Percentiles rank a stretch among this genome's conserved stretches.
These are phyloP conservation scores for Cataglyphis livida DNA, from an alignment of 2,888 invertebrate species.

Conservation along the genomic window DNA sequence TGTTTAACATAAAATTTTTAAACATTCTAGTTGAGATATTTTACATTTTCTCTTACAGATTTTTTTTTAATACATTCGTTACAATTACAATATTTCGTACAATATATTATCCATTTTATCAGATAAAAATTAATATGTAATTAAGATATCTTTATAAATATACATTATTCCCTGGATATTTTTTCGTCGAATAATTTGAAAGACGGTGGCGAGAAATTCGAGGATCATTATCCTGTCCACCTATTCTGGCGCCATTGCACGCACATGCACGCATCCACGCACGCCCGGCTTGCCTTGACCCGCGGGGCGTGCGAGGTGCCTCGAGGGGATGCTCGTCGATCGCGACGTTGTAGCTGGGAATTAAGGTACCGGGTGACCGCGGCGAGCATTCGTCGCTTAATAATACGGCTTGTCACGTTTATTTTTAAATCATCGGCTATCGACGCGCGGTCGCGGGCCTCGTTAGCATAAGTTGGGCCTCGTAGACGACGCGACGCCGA, in stretches of 20 bases:
- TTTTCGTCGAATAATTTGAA: neutral
- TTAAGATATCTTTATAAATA: neutral
- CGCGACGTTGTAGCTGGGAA: slow-evolving; percentile 69
- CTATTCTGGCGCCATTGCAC: slow-evolving; percentile 69
- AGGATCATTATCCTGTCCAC: slow-evolving; percentile 49
- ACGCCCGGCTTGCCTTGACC: slow-evolving; percentile 80
- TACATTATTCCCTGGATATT: neutral
- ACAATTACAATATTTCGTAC: neutral
- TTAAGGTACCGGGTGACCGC: slow-evolving; percentile 77
- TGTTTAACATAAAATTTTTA: neutral
- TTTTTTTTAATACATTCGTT: neutral
- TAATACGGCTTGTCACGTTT: slow-evolving; percentile 72
- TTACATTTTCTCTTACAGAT: neutral
- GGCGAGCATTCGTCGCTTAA: slow-evolving; percentile 65
- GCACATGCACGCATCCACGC: slow-evolving; percentile 52
- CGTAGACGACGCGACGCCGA: slow-evolving; percentile 47
- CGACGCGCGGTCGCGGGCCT: slow-evolving; percentile 43
- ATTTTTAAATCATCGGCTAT: slow-evolving; percentile 62
- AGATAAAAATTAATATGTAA: neutral
- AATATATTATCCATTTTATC: neutral
- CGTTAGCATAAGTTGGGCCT: slow-evolving; percentile 57
- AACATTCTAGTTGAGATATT: neutral
- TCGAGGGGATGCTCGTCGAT: slow-evolving; percentile 73
- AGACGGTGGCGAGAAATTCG: slow-evolving; percentile 20
- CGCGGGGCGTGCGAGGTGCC: slow-evolving; percentile 77